Conservation (phyloP, 2,888 invertebrate species). For the Athalia circularis region DNA sequence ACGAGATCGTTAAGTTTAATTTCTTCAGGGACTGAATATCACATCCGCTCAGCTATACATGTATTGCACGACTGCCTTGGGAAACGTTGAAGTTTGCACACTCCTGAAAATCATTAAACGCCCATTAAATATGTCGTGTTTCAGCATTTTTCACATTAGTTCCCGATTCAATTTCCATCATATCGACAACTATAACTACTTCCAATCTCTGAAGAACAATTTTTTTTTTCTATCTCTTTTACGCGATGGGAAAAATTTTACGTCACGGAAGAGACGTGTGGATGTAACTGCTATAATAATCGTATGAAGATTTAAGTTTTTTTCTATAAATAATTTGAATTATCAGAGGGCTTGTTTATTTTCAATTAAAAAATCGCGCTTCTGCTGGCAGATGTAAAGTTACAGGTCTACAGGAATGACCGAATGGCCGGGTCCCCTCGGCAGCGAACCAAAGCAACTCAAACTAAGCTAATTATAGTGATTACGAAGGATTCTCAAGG, state of each 20-base stretch:
- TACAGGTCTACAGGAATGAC: no score
- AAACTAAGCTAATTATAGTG: slow-evolving; percentile 21
- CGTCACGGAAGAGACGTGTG: neutral
- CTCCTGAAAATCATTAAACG: slow-evolving; percentile 30
- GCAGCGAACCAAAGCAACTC: slow-evolving; percentile 2
- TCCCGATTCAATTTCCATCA: neutral
- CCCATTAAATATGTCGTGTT: slow-evolving; percentile 16
- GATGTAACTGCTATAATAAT: no score
- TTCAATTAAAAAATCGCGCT: slow-evolving; percentile 17
- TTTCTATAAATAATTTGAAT: no score
- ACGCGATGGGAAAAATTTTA: neutral
- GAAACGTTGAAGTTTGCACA: slow-evolving; percentile 26
- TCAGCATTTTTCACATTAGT: neutral
- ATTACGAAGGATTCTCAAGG: slow-evolving; percentile 25
- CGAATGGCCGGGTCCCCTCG: neutral
- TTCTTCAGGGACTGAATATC: slow-evolving; percentile 31
- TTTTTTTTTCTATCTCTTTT: neutral
- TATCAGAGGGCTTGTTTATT: no score
- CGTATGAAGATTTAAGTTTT: no score
- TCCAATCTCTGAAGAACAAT: no score
- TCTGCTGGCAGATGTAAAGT: neutral
- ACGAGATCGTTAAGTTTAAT: slow-evolving; percentile 33
- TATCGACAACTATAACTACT: no score
- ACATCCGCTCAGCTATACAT: neutral
- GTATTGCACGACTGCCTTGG: slow-evolving; percentile 13